These are phyloP conservation scores for Parotia lawesii DNA, from an alignment of 2,113 vertebrate genomes.

Conservation along the genomic window DNA sequence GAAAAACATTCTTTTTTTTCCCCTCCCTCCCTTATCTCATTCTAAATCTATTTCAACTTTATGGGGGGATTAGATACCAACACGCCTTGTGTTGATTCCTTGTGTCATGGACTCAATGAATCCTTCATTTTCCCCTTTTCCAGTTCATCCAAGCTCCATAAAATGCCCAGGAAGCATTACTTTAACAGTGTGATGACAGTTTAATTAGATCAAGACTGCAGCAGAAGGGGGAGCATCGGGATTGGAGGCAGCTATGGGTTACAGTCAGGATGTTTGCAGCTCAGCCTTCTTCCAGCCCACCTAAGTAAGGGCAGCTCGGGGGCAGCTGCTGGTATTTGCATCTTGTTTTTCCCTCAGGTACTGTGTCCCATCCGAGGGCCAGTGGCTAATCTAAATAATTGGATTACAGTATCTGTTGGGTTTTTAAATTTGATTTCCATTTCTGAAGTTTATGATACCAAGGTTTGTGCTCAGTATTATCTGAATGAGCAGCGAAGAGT, in stretches of 20 bases:
- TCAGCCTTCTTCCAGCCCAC: neutral
- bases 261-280: neutral
- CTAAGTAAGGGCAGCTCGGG: neutral
- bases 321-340: neutral
- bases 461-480: neutral
- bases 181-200: constrained; percentile 54
- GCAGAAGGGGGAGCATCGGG: neutral
- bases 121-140: constrained; percentile 27
- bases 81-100: constrained; percentile 16
- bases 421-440: neutral
- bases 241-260: constrained; percentile 19
- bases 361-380: neutral
- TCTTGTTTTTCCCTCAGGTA: neutral
- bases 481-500: neutral
- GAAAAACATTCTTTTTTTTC: neutral
- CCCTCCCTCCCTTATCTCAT: neutral
- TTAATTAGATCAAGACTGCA: constrained; percentile 62
- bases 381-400: neutral
- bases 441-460: neutral
- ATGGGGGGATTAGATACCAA: constrained; percentile 22
- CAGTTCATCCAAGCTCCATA: constrained; percentile 37
- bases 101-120: constrained; percentile 24
- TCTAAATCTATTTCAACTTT: constrained; percentile 23
- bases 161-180: constrained; percentile 39
- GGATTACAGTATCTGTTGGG: neutral